Base-by-base conservation (phyloP, 1,140 invertebrate genomes). In the Portunus trituberculatus region DNA sequence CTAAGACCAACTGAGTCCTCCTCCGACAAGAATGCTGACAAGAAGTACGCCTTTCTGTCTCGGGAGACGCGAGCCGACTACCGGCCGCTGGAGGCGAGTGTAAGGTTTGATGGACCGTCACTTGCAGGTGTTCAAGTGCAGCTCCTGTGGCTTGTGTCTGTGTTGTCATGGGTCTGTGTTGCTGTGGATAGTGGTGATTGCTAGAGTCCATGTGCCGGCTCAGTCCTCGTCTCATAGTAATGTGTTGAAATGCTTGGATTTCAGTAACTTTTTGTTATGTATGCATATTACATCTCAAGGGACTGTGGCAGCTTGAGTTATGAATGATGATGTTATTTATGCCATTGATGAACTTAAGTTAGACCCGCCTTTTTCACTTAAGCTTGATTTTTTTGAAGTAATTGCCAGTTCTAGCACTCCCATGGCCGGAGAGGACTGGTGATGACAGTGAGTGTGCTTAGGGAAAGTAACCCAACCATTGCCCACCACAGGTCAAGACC, bases 11-110 rank as follows among this genome's bases (percentile, higher is more conserved):
- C 29, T 96, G 97, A 96, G 76, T 89, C 86, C 6, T 93, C 96
- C 25, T 97, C 98, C 31, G 98, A 98, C 96, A 97, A 98, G 14
- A 98, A 98, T 97, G 98, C 98, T 96, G 98, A 98, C 96, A 98
- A 98, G 97, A 99, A 99, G 97, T 98, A 98, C 97, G 98, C 98
- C 2, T 99, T 99, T 97, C 97, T 99, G 0, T 98, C 98, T 31
- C 98, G 98, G 4, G 98, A 98, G 97, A 98, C 98, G 20, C 98
- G 98, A 92, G 98, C 98, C 59, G 98, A 99, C 97, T 99, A 99
- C 97, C 97, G 98, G 96, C 98, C 98, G 7, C 97, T 98, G 6
- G 97, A 98, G 89, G 93, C 91, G n/a, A 31, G 48, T 84, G 59
- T 83, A 46, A 84, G 91, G 67, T 1, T 76, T 76, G 8, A 1